Evolutionary conservation across 2,797 vertebrate species (phyloP).

Genomic region (Syndactyla subalaris): DNA sequence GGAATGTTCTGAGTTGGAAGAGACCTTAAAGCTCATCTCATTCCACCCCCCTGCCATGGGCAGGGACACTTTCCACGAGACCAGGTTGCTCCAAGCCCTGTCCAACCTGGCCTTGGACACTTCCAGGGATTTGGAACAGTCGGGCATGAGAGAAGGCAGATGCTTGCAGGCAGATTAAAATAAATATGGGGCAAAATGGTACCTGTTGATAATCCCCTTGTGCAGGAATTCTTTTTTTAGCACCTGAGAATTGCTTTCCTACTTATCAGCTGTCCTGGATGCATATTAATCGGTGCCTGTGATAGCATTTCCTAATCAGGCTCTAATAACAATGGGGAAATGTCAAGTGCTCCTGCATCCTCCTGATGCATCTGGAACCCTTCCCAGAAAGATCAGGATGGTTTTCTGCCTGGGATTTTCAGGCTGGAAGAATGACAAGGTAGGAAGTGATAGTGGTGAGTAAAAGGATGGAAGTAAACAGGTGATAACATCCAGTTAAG

Average conservation of each 20-base stretch:
- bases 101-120: neutral
- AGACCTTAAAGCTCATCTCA: neutral
- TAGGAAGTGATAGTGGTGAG: neutral
- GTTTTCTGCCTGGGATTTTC: constrained; percentile 15
- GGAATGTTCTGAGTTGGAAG: neutral
- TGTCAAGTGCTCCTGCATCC: constrained; percentile 58
- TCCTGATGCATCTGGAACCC: constrained; percentile 14
- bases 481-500: constrained; percentile 19
- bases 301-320: neutral
- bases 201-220: neutral
- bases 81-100: neutral
- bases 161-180: neutral
- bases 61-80: neutral
- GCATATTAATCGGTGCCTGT: neutral
- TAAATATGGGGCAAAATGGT: neutral
- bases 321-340: constrained; percentile 49
- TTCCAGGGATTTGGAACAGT: neutral
- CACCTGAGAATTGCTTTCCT: neutral
- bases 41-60: neutral
- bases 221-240: constrained; percentile 16
- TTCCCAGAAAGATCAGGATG: constrained; percentile 43
- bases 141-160: neutral
- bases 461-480: constrained; percentile 23
- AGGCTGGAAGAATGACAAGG: constrained; percentile 37
- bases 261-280: neutral